phyloP scores from a whole-genome alignment of 2,113 vertebrate species.

The Procavia capensis region DNA sequence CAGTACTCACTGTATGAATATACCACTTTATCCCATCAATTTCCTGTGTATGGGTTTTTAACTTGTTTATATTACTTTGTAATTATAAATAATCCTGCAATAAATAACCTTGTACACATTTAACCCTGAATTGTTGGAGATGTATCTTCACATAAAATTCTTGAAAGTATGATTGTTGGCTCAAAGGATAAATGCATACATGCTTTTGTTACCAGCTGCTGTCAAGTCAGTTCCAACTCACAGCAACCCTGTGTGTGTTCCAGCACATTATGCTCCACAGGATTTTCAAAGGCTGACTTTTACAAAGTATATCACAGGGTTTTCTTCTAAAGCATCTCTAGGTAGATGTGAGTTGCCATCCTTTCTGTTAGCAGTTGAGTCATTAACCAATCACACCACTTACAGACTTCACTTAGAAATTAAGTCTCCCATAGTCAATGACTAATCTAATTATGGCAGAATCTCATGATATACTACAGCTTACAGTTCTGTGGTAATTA shows the following conservation, averaged over 20 bases:
- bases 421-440: not conserved
- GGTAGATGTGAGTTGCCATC: not conserved
- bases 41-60: not conserved
- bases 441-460: slow-evolving; percentile 16
- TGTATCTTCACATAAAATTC: not conserved
- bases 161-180: not conserved
- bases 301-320: not conserved
- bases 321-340: not conserved
- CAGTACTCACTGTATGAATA: not conserved
- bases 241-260: not conserved
- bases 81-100: not conserved
- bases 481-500: slow-evolving; percentile 26
- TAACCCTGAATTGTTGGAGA: not conserved
- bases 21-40: not conserved
- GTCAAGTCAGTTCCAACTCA: not conserved
- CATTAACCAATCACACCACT: not conserved
- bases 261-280: not conserved
- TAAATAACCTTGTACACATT: not conserved
- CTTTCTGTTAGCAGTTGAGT: not conserved
- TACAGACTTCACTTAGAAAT: not conserved
- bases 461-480: not conserved
- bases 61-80: not conserved
- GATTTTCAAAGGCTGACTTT: not conserved
- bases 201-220: not conserved
- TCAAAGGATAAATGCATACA: not conserved